These are phyloP conservation scores for Coryphaenoides rupestris DNA, from an alignment of 2,113 vertebrate genomes.

Conservation along the genomic window DNA sequence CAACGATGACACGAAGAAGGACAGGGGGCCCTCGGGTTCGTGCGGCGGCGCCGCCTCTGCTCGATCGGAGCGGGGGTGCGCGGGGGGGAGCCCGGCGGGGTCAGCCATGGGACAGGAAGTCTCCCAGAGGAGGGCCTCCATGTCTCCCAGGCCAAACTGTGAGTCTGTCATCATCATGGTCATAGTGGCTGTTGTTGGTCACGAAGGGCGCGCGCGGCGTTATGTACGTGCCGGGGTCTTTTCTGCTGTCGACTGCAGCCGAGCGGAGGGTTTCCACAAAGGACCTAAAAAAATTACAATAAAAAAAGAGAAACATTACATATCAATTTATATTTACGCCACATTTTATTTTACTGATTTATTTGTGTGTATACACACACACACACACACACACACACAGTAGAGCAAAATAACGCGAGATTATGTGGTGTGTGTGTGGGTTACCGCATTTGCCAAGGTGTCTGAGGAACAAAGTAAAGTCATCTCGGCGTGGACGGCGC, in stretches of 20 bases:
- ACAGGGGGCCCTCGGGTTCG: slow-evolving; percentile 53
- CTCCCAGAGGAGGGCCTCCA: slow-evolving; percentile 78
- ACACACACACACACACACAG: too few relatives aligned
- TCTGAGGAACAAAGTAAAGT: too few relatives aligned
- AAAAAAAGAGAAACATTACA: background rate
- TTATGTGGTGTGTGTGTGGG: background rate
- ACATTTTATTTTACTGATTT: background rate
- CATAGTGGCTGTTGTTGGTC: slow-evolving; percentile 76
- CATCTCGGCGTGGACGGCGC: background rate
- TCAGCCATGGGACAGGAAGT: slow-evolving; percentile 96
- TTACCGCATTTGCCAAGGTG: background rate
- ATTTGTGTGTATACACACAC: background rate
- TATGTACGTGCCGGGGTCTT: slow-evolving; percentile 56
- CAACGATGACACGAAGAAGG: slow-evolving; percentile 54
- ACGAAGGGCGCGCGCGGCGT: slow-evolving; percentile 38
- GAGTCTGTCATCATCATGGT: slow-evolving; percentile 86
- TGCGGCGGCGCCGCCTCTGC: slow-evolving; percentile 45
- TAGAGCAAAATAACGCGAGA: background rate
- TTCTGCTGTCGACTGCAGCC: slow-evolving; percentile 86
- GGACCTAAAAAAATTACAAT: slow-evolving; percentile 76
- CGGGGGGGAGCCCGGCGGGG: slow-evolving; percentile 59
- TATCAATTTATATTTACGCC: background rate
- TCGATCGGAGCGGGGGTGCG: slow-evolving; percentile 63
- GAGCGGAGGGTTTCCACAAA: slow-evolving; percentile 78
- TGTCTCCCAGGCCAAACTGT: slow-evolving; percentile 89